Conservation (phyloP, 2,888 invertebrate species). For the Catocala sponsa region DNA sequence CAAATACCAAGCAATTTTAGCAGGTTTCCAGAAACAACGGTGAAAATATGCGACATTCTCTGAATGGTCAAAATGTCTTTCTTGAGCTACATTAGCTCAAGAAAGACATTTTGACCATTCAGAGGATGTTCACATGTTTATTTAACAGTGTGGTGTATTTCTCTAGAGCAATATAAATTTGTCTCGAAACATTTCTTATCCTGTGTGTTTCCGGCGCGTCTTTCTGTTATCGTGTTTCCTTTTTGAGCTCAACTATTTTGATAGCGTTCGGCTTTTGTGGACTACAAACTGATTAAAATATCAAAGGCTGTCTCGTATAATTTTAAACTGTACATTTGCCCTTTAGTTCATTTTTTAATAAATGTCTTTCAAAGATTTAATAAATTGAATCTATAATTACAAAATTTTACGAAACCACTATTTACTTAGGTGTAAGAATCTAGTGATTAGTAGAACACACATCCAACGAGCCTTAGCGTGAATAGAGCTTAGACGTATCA, state of each 20-base stretch:
- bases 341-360: neutral
- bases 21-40: too few species aligned
- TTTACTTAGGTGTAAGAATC: too few species aligned
- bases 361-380: neutral
- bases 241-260: constrained; percentile 9
- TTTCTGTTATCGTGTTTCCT: constrained; percentile 5
- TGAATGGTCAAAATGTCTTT: too few species aligned
- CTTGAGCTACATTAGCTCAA: too few species aligned
- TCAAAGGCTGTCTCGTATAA: neutral
- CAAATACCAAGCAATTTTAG: too few species aligned
- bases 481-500: too few species aligned
- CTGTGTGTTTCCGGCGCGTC: neutral
- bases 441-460: too few species aligned
- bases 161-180: constrained; percentile 14
- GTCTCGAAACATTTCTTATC: neutral
- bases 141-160: neutral
- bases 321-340: neutral
- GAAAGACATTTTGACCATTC: neutral
- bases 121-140: neutral
- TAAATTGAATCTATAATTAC: too few species aligned
- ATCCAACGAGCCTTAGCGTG: too few species aligned
- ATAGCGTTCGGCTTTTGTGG: neutral
- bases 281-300: constrained; percentile 12
- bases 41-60: too few species aligned
- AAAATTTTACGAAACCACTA: too few species aligned